Conservation (phyloP, 2,888 invertebrate genomes). For the Caenorhabditis virilis region DNA sequence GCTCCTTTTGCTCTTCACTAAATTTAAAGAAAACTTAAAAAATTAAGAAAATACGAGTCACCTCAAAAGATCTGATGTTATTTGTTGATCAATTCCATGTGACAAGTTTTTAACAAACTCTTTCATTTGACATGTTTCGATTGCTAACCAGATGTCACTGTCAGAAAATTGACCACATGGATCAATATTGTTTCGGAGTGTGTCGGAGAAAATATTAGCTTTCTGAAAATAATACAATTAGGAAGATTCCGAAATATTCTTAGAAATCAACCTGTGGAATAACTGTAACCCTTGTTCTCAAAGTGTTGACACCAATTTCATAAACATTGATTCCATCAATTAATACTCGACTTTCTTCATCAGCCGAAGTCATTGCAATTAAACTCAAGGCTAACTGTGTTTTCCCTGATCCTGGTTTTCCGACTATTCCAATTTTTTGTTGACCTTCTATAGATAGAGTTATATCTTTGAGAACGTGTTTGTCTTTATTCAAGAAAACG, state of each 20-base stretch:
- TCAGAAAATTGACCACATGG: conserved; percentile 83
- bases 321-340: conserved; percentile 72
- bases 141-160: conserved; percentile 83
- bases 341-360: conserved; percentile 54
- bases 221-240: conserved; percentile 71
- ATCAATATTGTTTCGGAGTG: conserved; percentile 87
- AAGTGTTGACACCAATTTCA: conserved; percentile 81
- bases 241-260: not conserved
- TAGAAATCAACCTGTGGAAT: conserved; percentile 71
- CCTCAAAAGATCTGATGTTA: conserved; percentile 81
- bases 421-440: conserved; percentile 76
- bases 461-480: conserved; percentile 82
- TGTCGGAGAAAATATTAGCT: conserved; percentile 72
- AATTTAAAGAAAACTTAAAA: conserved; percentile 1
- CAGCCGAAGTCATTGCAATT: conserved; percentile 55
- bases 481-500: conserved; percentile 69
- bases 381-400: conserved; percentile 55
- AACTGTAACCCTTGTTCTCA: conserved; percentile 83
- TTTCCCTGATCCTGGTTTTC: conserved; percentile 67
- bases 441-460: conserved; percentile 74
- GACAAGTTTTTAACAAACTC: conserved; percentile 78
- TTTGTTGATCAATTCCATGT: conserved; percentile 81
- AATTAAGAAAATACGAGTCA: not conserved
- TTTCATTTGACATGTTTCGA: conserved; percentile 88
- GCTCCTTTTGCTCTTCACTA: conserved; percentile 72